Conservation (phyloP, 1,140 invertebrate species). For the Brachionus rubens region DNA sequence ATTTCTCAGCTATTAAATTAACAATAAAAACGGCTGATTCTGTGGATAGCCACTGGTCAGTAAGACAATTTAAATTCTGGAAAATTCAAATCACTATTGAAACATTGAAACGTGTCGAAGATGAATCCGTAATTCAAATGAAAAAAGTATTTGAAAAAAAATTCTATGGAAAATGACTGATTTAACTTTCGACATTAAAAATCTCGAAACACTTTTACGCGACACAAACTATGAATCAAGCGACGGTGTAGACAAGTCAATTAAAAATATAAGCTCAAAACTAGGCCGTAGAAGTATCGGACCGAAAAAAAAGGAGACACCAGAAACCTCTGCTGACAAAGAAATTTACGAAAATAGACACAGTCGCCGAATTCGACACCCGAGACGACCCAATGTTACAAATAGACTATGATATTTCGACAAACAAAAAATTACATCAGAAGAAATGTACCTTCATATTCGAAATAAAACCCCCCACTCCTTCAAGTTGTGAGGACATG, state of each 20-base stretch:
- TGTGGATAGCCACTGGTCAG: too few relatives aligned
- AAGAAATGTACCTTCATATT: constrained; percentile 81
- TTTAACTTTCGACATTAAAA: constrained; percentile 12
- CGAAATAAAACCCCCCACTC: constrained; percentile 74
- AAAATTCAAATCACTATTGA: too few relatives aligned
- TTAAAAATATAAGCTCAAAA: constrained; percentile 34
- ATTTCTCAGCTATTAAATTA: too few relatives aligned
- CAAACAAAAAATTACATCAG: constrained; percentile 75
- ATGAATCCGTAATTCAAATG: too few relatives aligned
- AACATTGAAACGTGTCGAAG: too few relatives aligned
- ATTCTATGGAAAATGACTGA: not conserved
- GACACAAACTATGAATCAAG: not conserved
- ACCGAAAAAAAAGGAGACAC: not conserved
- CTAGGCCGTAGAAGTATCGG: constrained; percentile 40
- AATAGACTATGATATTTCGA: constrained; percentile 75
- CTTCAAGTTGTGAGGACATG: constrained; percentile 80
- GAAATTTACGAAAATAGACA: constrained; percentile 49
- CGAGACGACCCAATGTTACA: constrained; percentile 66
- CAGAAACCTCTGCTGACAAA: not conserved
- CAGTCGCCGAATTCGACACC: constrained; percentile 61
- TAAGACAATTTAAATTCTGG: too few relatives aligned
- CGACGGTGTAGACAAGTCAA: constrained; percentile 24
- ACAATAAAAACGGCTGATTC: too few relatives aligned
- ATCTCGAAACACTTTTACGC: not conserved
- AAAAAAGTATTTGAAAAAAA: not conserved